phyloP scores from a whole-genome alignment of 2,113 vertebrate genomes.

The Psephotus haematonotus region DNA sequence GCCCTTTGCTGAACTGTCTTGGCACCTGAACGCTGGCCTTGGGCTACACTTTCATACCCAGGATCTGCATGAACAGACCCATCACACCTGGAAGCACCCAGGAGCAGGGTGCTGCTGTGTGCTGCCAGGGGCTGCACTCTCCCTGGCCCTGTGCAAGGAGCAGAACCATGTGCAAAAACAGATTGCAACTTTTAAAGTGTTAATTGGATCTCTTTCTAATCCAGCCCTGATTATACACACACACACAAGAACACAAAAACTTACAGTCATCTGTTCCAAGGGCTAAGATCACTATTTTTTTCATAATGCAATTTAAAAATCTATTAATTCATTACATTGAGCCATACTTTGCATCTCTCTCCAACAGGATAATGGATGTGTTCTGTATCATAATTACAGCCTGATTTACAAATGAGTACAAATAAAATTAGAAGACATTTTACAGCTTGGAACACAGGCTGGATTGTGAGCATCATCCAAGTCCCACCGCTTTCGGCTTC shows the following conservation, averaged over 20 bases:
- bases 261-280: constrained; percentile 70
- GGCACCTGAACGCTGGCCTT: neutral
- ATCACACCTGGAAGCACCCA: accelerated
- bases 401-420: constrained; percentile 65
- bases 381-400: constrained; percentile 68
- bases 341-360: constrained; percentile 64
- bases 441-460: constrained; percentile 64
- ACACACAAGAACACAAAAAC: constrained; percentile 33
- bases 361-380: constrained; percentile 67
- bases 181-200: constrained; percentile 62
- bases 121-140: neutral
- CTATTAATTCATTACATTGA: constrained; percentile 70
- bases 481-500: constrained; percentile 13
- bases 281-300: constrained; percentile 68
- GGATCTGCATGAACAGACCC: neutral
- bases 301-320: constrained; percentile 68
- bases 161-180: constrained; percentile 51
- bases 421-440: constrained; percentile 71
- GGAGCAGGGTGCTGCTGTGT: neutral
- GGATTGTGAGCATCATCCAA: constrained; percentile 63
- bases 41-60: neutral
- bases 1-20: neutral
- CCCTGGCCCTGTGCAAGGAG: neutral
- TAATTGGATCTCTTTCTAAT: constrained; percentile 67
- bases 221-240: constrained; percentile 54